Evolutionary conservation across 2,797 vertebrate species (phyloP).

Genomic region (Garrulus glandarius): DNA sequence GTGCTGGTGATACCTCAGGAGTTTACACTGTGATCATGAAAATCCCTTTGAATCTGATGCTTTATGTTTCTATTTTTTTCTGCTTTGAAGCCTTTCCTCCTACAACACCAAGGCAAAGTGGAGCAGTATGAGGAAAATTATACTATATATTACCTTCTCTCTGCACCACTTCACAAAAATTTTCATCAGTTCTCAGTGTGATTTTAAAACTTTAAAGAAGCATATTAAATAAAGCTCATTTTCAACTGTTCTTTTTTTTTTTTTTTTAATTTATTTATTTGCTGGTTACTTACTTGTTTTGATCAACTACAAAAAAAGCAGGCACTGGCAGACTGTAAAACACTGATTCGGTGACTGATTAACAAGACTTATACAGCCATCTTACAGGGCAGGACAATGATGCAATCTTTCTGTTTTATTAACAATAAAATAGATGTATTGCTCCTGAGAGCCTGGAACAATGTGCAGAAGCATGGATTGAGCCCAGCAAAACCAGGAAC

Average conservation of each 20-base stretch:
- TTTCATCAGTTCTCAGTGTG: not conserved
- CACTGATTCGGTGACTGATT: not conserved
- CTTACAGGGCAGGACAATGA: not conserved
- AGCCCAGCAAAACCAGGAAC: not conserved
- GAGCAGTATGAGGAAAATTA: not conserved
- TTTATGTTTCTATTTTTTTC: not conserved
- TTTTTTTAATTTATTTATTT: not conserved
- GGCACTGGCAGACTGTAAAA: not conserved
- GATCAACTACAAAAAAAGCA: not conserved
- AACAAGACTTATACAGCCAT: not conserved
- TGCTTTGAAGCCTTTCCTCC: not conserved
- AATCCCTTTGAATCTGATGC: not conserved
- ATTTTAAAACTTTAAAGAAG: not conserved
- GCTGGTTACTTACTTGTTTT: not conserved
- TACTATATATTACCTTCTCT: not conserved
- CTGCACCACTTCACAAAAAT: not conserved
- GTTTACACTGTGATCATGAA: not conserved
- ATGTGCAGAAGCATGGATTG: not conserved
- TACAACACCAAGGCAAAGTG: not conserved
- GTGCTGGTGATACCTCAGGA: not conserved
- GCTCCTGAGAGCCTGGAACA: not conserved
- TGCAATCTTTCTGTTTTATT: constrained; percentile 6
- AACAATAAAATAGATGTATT: constrained; percentile 16
- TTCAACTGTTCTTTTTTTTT: not conserved
- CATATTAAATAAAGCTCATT: not conserved